A percentile compares a stretch with the other conserved stretches of the same genome.
phyloP scores from a whole-genome alignment of 2,888 invertebrate species.

The Cephus pygmeus region DNA sequence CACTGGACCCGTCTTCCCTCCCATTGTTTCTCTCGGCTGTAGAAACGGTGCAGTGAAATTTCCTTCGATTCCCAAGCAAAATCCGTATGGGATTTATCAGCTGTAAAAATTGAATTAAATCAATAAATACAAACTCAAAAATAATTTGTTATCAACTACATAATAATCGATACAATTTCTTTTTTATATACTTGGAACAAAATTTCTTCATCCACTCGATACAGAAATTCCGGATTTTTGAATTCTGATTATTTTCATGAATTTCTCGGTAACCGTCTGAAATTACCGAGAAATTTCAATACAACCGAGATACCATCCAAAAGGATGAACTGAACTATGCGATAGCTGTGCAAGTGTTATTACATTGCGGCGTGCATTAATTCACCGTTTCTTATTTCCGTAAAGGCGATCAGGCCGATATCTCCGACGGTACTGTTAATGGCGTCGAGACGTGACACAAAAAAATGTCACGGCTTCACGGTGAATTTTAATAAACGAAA shows the following conservation, averaged over 20 bases:
- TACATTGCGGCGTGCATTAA: background rate
- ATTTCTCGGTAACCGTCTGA: background rate
- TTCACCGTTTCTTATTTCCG: background rate
- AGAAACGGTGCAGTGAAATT: background rate
- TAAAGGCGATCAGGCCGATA: background rate
- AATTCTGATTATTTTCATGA: background rate
- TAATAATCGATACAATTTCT: background rate
- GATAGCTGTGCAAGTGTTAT: background rate
- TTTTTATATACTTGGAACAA: background rate
- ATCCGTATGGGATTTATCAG: background rate
- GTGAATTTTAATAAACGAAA: conserved; percentile 19
- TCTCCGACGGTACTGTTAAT: background rate
- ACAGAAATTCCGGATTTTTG: background rate
- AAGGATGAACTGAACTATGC: background rate
- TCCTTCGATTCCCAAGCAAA: background rate
- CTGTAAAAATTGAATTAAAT: background rate
- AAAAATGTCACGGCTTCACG: conserved; percentile 11
- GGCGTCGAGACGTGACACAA: background rate
- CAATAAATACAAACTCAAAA: background rate
- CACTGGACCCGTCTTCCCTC: background rate
- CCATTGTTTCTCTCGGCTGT: background rate
- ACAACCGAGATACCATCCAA: background rate
- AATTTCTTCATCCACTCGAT: background rate
- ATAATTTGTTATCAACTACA: background rate
- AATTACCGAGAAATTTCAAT: background rate